phyloP scores from a whole-genome alignment of 2,797 vertebrate species.

The Malacoctenus gilli region DNA sequence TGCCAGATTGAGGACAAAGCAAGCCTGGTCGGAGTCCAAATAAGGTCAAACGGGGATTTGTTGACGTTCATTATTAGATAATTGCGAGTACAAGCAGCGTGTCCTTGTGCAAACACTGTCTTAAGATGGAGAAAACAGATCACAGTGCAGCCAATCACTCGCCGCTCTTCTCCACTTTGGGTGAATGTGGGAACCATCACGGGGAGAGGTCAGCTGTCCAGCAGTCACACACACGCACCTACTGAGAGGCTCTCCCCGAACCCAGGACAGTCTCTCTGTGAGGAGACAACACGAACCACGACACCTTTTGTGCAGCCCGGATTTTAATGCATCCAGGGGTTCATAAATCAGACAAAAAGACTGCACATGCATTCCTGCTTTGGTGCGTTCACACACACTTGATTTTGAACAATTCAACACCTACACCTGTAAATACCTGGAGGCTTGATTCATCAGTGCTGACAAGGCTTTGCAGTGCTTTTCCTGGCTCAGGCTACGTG shows the following conservation, averaged over 20 bases:
- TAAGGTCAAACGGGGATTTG: constrained; percentile 51
- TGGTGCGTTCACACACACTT: constrained; percentile 15
- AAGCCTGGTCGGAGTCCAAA: constrained; percentile 42
- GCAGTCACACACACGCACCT: too few species aligned
- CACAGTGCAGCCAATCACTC: background rate
- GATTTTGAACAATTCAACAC: background rate
- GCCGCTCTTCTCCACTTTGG: too few species aligned
- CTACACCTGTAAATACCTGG: constrained; percentile 45
- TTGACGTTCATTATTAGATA: constrained; percentile 44
- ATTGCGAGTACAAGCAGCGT: constrained; percentile 37
- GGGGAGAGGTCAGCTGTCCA: too few species aligned
- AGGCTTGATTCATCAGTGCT: constrained; percentile 33
- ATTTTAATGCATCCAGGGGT: background rate
- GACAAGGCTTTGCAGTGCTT: constrained; percentile 3
- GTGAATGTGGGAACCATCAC: too few species aligned
- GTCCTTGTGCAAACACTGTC: constrained; percentile 9
- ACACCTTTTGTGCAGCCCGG: too few species aligned
- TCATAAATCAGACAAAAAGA: constrained; percentile 8
- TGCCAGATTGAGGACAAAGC: constrained; percentile 42
- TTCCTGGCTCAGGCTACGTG: constrained; percentile 5
- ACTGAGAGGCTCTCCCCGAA: too few species aligned
- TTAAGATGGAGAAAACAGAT: constrained; percentile 19
- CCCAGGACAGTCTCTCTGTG: too few species aligned
- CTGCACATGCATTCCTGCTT: constrained; percentile 13
- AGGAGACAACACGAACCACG: too few species aligned